Evolutionary conservation across 1,140 invertebrate genomes (phyloP).

Genomic region (Listronotus oregonensis): DNA sequence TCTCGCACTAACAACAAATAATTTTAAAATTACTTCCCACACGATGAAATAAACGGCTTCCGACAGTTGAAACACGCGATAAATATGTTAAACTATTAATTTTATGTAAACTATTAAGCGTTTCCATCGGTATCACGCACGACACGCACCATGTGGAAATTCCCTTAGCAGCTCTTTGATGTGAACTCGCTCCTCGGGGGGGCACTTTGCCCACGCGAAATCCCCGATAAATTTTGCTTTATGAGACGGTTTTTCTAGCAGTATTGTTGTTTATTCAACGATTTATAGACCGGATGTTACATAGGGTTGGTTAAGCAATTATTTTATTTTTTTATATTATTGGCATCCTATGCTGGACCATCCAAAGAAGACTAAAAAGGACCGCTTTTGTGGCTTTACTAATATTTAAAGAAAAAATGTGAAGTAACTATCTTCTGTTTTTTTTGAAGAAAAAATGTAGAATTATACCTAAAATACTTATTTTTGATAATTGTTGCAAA

Average conservation of each 20-base stretch:
- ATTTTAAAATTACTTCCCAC: constrained; percentile 7
- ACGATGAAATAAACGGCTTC: constrained; percentile 17
- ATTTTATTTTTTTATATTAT: no score
- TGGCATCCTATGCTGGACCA: no score
- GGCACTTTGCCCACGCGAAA: constrained; percentile 12
- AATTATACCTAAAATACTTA: no score
- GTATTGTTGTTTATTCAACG: no score
- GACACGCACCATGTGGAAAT: constrained; percentile 14
- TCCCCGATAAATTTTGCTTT: constrained; percentile 16
- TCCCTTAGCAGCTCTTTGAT: constrained; percentile 22
- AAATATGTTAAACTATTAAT: constrained; percentile 31
- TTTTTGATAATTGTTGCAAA: no score
- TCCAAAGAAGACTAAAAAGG: no score
- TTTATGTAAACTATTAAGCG: constrained; percentile 26
- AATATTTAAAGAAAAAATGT: no score
- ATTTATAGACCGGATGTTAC: no score
- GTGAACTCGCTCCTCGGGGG: constrained; percentile 4
- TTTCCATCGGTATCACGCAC: constrained; percentile 20
- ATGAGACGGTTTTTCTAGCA: neutral
- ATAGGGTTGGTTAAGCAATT: no score
- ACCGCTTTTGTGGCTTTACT: no score
- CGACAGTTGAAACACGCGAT: constrained; percentile 19
- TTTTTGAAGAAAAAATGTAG: no score
- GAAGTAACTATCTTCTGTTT: no score
- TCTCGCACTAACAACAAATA: constrained; percentile 10